Percentiles rank a stretch among this genome's conserved stretches.
These are phyloP conservation scores for Pentamera pediparva DNA, from an alignment of 53 echinoderm and acorn worm genomes.

Conservation along the genomic window DNA sequence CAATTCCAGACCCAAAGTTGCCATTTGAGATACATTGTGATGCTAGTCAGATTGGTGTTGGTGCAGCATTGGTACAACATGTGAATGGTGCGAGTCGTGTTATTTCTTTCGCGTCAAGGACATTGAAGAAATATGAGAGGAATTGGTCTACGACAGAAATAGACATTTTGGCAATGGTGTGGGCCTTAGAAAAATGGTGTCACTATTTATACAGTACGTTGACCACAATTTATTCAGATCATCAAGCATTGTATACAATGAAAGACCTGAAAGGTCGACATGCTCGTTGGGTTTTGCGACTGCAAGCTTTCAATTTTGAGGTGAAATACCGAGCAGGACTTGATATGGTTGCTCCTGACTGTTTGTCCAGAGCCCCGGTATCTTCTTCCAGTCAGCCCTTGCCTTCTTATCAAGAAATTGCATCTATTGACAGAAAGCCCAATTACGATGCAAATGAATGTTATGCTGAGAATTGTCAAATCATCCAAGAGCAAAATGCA, in stretches of 20 bases:
- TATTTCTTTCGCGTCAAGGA: conserved; percentile 49
- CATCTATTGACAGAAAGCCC: too few relatives aligned
- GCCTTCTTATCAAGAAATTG: too few relatives aligned
- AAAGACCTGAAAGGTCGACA: conserved; percentile 21
- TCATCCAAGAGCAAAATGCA: background rate
- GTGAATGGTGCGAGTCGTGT: background rate
- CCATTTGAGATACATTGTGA: too few relatives aligned
- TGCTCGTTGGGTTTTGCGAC: conserved; percentile 45
- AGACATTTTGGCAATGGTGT: conserved; percentile 47
- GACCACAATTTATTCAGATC: conserved; percentile 5
- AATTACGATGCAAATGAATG: too few relatives aligned
- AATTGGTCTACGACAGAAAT: conserved; percentile 48
- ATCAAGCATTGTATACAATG: conserved; percentile 4
- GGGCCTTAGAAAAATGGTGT: conserved; percentile 42
- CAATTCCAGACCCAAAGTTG: conserved; percentile 3
- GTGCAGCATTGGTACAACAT: conserved; percentile 4
- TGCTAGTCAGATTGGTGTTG: conserved; percentile 17
- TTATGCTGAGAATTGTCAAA: background rate
- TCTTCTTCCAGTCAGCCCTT: too few relatives aligned
- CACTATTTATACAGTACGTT: conserved; percentile 10
- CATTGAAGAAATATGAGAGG: conserved; percentile 32
- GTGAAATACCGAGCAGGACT: conserved; percentile 36
- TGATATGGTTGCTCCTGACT: conserved; percentile 32
- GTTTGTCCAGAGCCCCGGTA: too few relatives aligned
- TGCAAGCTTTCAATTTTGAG: conserved; percentile 45